Percentiles rank a stretch among this genome's conserved stretches.
These are phyloP conservation scores for Malthinus seriepunctatus DNA, from an alignment of 2,888 invertebrate species.

Conservation along the genomic window DNA sequence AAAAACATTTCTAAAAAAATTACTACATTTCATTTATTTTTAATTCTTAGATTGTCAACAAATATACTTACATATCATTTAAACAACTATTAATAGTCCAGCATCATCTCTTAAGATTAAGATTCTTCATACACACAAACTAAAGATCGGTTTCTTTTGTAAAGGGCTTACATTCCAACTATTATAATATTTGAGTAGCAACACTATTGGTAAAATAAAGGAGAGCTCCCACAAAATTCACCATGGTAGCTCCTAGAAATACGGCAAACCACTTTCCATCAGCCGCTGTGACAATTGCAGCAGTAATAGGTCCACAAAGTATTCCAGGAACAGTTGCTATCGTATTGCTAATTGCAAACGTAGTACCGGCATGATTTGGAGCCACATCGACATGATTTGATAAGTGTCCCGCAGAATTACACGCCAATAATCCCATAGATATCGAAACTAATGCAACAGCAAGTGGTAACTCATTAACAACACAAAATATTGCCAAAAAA, in stretches of 20 bases:
- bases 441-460: slow-evolving; percentile 74
- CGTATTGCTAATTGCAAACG: slow-evolving; percentile 77
- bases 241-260: slow-evolving; percentile 70
- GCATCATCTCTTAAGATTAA: too few relatives aligned
- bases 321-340: slow-evolving; percentile 77
- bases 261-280: slow-evolving; percentile 76
- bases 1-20: slow-evolving; percentile 52
- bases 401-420: slow-evolving; percentile 75
- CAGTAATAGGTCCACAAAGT: slow-evolving; percentile 75
- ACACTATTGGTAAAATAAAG: slow-evolving; percentile 75
- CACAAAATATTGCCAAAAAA: slow-evolving; percentile 70
- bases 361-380: slow-evolving; percentile 76
- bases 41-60: slow-evolving; percentile 1
- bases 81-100: too few relatives aligned
- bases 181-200: slow-evolving; percentile 65
- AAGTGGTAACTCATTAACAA: slow-evolving; percentile 67
- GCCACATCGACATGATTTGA: slow-evolving; percentile 79
- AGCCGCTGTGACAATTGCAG: slow-evolving; percentile 70
- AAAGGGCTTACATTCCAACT: too few relatives aligned
- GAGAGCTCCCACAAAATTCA: slow-evolving; percentile 73
- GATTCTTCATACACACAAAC: too few relatives aligned
- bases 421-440: slow-evolving; percentile 75
- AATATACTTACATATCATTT: too few relatives aligned
- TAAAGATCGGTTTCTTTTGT: too few relatives aligned
- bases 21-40: slow-evolving; percentile 7